Conservation (phyloP, 2,113 vertebrate species). For the Austrofundulus limnaeus region DNA sequence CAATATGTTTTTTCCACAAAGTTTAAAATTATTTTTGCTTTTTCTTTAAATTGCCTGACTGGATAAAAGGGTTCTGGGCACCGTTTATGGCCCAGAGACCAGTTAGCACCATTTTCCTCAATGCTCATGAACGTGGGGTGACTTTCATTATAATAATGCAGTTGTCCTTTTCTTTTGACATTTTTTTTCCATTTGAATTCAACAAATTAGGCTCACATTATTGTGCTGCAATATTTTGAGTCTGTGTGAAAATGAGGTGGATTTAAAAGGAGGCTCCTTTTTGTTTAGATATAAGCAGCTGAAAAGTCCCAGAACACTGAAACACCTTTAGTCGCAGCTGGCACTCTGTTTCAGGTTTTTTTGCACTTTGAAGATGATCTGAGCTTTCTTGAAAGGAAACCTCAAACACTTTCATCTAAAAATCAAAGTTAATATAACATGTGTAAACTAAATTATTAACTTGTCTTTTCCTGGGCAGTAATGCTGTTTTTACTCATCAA, state of each 20-base stretch:
- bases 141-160: no score
- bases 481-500: background rate
- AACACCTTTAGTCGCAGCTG: conserved; percentile 4
- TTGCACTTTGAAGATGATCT: background rate
- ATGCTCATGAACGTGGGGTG: no score
- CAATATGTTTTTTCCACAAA: background rate
- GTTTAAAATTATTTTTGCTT: background rate
- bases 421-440: conserved; percentile 1
- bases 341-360: background rate
- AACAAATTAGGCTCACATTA: background rate
- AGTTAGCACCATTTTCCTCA: no score
- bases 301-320: conserved; percentile 2
- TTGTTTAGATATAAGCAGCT: conserved; percentile 9
- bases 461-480: background rate
- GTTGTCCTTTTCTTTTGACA: no score
- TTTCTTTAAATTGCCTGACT: background rate
- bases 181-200: no score
- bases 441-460: background rate
- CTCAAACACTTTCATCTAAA: background rate
- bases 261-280: conserved; percentile 7
- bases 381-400: conserved; percentile 1
- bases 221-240: background rate
- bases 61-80: background rate
- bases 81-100: background rate
- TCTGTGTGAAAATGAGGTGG: background rate